A percentile compares a stretch with the other conserved stretches of the same genome.
Conservation (phyloP, 2,113 vertebrate species). For the Indicator maculatus region DNA sequence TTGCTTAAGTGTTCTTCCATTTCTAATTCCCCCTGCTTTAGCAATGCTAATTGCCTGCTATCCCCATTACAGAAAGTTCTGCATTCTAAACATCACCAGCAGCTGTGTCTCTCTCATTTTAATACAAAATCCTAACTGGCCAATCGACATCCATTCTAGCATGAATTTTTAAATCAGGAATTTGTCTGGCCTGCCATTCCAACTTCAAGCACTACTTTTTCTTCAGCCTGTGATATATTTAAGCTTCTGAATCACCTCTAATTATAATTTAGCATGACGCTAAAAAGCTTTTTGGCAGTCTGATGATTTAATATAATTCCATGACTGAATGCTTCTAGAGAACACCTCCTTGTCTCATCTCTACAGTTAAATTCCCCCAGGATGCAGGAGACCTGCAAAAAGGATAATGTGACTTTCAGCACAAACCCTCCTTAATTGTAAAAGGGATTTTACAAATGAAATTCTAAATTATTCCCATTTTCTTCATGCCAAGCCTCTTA, state of each 20-base stretch:
- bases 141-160: neutral
- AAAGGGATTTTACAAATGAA: constrained; percentile 51
- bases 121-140: constrained; percentile 1
- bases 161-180: constrained; percentile 37
- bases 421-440: constrained; percentile 28
- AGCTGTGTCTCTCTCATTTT: neutral
- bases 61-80: neutral
- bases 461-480: constrained; percentile 38
- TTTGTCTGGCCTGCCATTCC: constrained; percentile 43
- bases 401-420: constrained; percentile 17
- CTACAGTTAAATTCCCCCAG: constrained; percentile 30
- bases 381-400: constrained; percentile 17
- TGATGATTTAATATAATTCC: constrained; percentile 54
- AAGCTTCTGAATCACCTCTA: constrained; percentile 45
- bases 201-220: constrained; percentile 21
- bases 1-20: neutral
- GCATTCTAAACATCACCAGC: neutral
- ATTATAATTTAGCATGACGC: constrained; percentile 40
- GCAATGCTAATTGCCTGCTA: neutral
- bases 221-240: constrained; percentile 27
- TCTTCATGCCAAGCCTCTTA: constrained; percentile 40
- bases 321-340: constrained; percentile 32
- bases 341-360: constrained; percentile 44
- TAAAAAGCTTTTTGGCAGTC: constrained; percentile 41
- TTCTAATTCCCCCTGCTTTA: neutral